Evolutionary conservation across 1,140 invertebrate species (phyloP), one percentile per base, ranked within the genome.

Genomic region (Papilio polytes): DNA sequence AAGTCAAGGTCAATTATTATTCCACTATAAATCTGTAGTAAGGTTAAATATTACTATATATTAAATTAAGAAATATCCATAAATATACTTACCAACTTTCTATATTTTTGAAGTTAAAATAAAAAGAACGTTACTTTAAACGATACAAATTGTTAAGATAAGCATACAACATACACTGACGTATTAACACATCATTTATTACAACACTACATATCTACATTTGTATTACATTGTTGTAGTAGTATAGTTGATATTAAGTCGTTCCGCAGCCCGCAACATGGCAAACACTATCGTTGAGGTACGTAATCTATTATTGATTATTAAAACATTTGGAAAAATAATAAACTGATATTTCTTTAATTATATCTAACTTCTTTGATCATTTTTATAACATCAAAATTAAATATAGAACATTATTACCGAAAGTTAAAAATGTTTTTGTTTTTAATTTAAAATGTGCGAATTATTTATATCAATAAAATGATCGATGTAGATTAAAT

Each of bases 141-240:
- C 9, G 26, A 36, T 70, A 70, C 26, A 70, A 63, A 22, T 26
- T 70, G 10, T 70, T 31, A 15, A 70, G 63, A 70, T 70, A 70
- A 70, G 26, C 63, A 6, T 15, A 70, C 63, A 70, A 26, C 63
- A 31, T 15, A 70, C 26, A 36, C 26, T 70, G 26, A 70, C 63
- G 63, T 70, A 31, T 31, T 70, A 70, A 70, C 63, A 70, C 59
- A 63, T 63, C 59, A 63, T 63, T 63, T 22, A 12, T 31, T 70
- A 70, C 63, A 26, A 36, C 10, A 3, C 13, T 66, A 66, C 59
- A 26, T 26, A n/a, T 26, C 31, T 59, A 41, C 46, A 48, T 48
- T 48, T 13, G 9, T 2, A 4, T 31, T 70, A 70, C 63, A 63
- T 63, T 63, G 13, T 66, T 31, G 63, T 70, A 36, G 1, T 15